phyloP scores from a whole-genome alignment of 2,113 vertebrate genomes.

The Hippopotamus amphibius region DNA sequence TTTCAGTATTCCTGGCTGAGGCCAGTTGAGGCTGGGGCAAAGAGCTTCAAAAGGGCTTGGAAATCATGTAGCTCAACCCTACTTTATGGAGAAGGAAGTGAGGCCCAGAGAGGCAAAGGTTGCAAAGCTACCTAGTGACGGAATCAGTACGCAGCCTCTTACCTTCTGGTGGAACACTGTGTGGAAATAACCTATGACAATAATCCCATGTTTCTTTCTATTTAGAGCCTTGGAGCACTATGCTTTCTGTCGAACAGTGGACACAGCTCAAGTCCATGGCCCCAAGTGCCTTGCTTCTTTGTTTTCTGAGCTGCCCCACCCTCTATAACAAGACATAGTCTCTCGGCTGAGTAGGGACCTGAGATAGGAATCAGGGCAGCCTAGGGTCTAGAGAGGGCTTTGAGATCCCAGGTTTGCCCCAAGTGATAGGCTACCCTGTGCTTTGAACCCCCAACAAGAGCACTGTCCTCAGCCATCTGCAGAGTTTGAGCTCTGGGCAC shows the following conservation, averaged over 20 bases:
- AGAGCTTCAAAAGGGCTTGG: neutral
- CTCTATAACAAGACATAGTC: neutral
- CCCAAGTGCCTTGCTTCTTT: neutral
- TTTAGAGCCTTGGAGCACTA: neutral
- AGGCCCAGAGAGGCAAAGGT: neutral
- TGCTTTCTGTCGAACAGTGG: neutral
- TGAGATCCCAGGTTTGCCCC: neutral
- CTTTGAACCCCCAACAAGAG: neutral
- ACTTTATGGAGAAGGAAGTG: neutral
- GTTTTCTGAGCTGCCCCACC: neutral
- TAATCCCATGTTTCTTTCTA: neutral
- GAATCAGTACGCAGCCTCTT: neutral
- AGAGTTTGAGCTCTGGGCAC: neutral
- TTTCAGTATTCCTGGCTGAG: neutral
- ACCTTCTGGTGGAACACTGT: neutral
- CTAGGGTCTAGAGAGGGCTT: neutral
- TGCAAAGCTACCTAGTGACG: neutral
- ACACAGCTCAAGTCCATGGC: neutral
- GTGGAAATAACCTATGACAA: neutral
- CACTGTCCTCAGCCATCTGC: neutral
- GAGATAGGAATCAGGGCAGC: neutral
- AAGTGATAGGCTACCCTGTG: neutral
- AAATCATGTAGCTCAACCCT: neutral
- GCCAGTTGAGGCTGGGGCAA: neutral
- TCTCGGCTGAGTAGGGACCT: neutral